Evolutionary conservation across 1,140 invertebrate species (phyloP), one percentile per base, ranked within the genome.

Genomic region (Eurosta solidaginis): DNA sequence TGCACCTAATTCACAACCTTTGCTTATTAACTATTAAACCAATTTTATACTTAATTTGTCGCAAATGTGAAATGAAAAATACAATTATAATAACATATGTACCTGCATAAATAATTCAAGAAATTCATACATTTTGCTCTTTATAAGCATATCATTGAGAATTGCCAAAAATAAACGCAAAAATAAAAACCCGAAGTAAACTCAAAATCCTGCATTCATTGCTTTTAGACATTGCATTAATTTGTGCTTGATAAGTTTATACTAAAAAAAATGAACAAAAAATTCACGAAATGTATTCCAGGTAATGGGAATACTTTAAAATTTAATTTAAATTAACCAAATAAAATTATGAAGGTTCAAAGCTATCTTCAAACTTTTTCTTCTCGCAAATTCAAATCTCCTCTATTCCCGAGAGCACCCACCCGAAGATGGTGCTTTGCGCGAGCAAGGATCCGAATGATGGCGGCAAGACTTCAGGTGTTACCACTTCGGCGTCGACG

Each of bases 1-100:
- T 20, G 17, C 29, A 20, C n/a, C 17, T 68, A 9, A 7, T 40
- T 40, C 0, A 17, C 52, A 68, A 17, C 20, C 17, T 20, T 10
- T 22, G 36, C n/a, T 7, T 40, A 68, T 40, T 68, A 68, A 14
- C 22, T 36, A 22, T n/a, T 40, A 6, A 68, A n/a, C n/a, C n/a
- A 68, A 33, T 68, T 40, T 68, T 63, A 40, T 7, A 20, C 59
- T 40, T 40, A 1, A 40, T 40, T 20, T n/a, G 36, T 40, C 59
- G 42, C 47, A 75, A 47, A 75, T 75, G 29, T 75, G 74, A 75
- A 50, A 75, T 75, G 42, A 75, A 49, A 49, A 73, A 14, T 12
- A 63, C 33, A 36, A 73, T 40, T n/a, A 73, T 27, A 47, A 47
- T 47, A 10, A 9, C n/a, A 47, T 10, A 47, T 10, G n/a, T 47